Evolutionary conservation across 1,140 invertebrate species (phyloP).

Genomic region (Pseudomyrmex sp.): DNA sequence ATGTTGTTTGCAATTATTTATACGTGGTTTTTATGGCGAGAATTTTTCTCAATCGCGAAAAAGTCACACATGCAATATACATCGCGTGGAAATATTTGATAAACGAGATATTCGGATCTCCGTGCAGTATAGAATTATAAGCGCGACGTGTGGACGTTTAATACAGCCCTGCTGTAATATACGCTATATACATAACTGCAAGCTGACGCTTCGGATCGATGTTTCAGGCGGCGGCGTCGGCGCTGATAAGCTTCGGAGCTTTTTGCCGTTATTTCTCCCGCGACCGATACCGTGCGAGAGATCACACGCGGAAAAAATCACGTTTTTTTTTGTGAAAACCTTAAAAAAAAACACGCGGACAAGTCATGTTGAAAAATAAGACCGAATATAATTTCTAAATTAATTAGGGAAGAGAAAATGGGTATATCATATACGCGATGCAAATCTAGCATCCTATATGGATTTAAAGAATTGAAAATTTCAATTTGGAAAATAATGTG

Average conservation of each 20-base stretch:
- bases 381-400: too few relatives aligned
- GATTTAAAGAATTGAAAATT: too few relatives aligned
- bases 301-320: conserved; percentile 32
- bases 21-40: not conserved
- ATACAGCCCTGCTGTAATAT: conserved; percentile 68
- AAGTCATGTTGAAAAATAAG: too few relatives aligned
- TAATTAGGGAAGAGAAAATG: too few relatives aligned
- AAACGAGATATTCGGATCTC: conserved; percentile 19
- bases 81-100: conserved; percentile 35
- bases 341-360: too few relatives aligned
- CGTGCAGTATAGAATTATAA: conserved; percentile 25
- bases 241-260: conserved; percentile 69
- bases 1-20: too few relatives aligned
- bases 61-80: not conserved
- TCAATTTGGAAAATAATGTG: too few relatives aligned
- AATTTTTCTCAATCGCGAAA: not conserved
- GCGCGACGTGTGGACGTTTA: conserved; percentile 62
- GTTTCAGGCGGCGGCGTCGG: conserved; percentile 74
- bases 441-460: too few relatives aligned
- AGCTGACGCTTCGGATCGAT: conserved; percentile 84
- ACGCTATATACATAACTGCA: conserved; percentile 81
- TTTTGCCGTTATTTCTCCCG: conserved; percentile 54
- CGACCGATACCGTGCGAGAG: conserved; percentile 12
- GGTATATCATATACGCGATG: too few relatives aligned
- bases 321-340: not conserved